Base-by-base conservation (phyloP, 2,113 vertebrate genomes). In the Oncorhynchus masou region DNA sequence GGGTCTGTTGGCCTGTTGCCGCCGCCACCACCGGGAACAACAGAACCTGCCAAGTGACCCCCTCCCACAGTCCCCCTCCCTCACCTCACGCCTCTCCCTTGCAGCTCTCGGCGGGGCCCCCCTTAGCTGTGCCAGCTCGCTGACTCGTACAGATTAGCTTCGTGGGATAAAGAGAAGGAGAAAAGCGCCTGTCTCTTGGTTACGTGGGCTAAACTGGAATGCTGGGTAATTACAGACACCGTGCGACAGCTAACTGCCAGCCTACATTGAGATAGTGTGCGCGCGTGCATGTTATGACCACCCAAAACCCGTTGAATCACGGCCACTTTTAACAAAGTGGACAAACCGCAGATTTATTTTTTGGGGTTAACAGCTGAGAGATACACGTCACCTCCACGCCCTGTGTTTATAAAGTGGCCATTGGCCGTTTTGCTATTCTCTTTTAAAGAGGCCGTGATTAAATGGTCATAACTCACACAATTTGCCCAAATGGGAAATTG, bases 141-240 rank as follows among this genome's bases (percentile, higher is more conserved):
- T 92, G 92, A 92, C 88, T 89, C 90, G 77, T 86, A 85, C 88
- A 92, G 91, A 89, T 94, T 88, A 92, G 86, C 76, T 45, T 69
- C 59, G 82, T 45, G 39, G 64, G 34, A 34, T 64, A 86, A 70
- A 88, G 83, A 76, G 51, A 76, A 72, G 81, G 71, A 69, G 68
- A 73, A 66, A 67, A 45, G 77, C 54, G 82, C 83, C 83, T 60
- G 89, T 93, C 92, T 93, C 84, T 82, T 91, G 83, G 92, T 93
- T 94, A 95, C 88, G 62, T 34, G 82, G 88, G 88, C 79, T 88
- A 82, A 89, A 86, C 91, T 91, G 85, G 90, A 94, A 94, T 94
- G 93, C 89, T 74, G 84, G 92, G 92, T 94, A 94, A 95, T 95
- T 93, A 90, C 81, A 13, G 84, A n/a, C 86, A 78, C 88, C 87